Percentiles rank a stretch among this genome's conserved stretches.
Conservation (phyloP, 1,140 invertebrate genomes). For the Probaryconus sp. region DNA sequence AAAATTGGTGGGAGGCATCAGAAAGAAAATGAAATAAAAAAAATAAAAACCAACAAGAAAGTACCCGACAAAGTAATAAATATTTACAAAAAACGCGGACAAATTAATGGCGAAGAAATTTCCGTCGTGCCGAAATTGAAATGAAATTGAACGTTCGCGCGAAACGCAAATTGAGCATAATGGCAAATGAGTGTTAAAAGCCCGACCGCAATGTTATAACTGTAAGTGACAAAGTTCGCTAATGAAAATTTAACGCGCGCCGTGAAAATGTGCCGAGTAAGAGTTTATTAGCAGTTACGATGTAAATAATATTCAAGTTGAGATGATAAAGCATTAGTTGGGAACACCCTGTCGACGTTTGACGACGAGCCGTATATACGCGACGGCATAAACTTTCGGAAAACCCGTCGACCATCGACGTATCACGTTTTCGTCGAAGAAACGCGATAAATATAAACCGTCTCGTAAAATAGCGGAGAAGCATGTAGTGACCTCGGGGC, state of each 20-base stretch:
- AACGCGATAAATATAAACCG: slow-evolving; percentile 67
- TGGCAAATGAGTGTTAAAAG: slow-evolving; percentile 1
- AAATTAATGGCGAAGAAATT: slow-evolving; percentile 10
- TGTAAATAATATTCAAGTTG: slow-evolving; percentile 49
- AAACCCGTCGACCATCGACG: slow-evolving; percentile 38
- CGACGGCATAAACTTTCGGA: slow-evolving; percentile 27
- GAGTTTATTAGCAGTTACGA: slow-evolving; percentile 44
- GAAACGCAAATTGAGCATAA: slow-evolving; percentile 27
- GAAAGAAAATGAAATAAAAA: too few relatives aligned
- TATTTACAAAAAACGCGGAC: slow-evolving; percentile 19
- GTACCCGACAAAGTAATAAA: slow-evolving; percentile 19
- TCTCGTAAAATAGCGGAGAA: slow-evolving; percentile 61
- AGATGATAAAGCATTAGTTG: slow-evolving; percentile 39
- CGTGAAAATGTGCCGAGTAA: slow-evolving; percentile 12
- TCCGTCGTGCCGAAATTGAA: slow-evolving; percentile 10
- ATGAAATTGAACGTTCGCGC: slow-evolving; percentile 29
- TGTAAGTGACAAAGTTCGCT: slow-evolving; percentile 20
- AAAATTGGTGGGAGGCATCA: too few relatives aligned
- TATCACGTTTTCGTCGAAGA: slow-evolving; percentile 56
- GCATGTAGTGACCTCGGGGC: slow-evolving; percentile 44
- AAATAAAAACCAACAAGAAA: slow-evolving; percentile 1
- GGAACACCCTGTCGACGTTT: slow-evolving; percentile 15
- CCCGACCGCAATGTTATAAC: neutral
- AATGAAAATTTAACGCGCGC: slow-evolving; percentile 39
- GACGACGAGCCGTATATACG: slow-evolving; percentile 17